These are phyloP conservation scores for Listrodromus nycthemerus DNA, from an alignment of 2,888 invertebrate genomes.

Conservation along the genomic window DNA sequence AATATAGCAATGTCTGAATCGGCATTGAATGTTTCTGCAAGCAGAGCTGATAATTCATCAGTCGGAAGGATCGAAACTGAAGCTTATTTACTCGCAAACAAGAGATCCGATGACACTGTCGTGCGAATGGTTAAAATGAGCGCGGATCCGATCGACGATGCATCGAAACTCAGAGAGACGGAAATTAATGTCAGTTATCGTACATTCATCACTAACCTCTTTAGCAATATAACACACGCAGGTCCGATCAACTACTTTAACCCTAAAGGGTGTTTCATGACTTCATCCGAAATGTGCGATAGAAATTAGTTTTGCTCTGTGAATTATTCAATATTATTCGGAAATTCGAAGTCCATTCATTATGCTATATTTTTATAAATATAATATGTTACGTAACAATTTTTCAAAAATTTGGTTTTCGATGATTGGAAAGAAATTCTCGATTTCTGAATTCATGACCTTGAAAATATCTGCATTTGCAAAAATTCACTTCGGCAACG, in stretches of 20 bases:
- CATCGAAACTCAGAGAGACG: conserved; percentile 31
- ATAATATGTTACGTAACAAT: neutral
- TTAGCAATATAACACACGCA: neutral
- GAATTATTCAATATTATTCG: neutral
- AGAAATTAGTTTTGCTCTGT: neutral
- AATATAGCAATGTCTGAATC: conserved; percentile 53
- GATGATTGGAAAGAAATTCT: neutral
- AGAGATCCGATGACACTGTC: conserved; percentile 34
- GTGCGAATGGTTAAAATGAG: conserved; percentile 37
- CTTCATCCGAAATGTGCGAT: neutral
- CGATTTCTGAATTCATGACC: too few species aligned
- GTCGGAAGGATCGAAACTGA: conserved; percentile 28
- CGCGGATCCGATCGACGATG: conserved; percentile 15
- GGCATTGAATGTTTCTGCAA: conserved; percentile 43
- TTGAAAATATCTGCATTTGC: too few species aligned
- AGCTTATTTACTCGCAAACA: conserved; percentile 34
- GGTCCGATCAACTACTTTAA: neutral
- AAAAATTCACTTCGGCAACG: too few species aligned
- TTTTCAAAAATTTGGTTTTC: neutral
- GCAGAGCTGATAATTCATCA: conserved; percentile 25
- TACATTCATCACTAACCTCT: neutral
- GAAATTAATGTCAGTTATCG: conserved; percentile 49
- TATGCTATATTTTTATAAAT: too few species aligned
- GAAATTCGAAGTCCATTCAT: too few species aligned
- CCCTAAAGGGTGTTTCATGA: too few species aligned